Conservation (phyloP, 1,140 invertebrate species). For the Caerostris extrusa region DNA sequence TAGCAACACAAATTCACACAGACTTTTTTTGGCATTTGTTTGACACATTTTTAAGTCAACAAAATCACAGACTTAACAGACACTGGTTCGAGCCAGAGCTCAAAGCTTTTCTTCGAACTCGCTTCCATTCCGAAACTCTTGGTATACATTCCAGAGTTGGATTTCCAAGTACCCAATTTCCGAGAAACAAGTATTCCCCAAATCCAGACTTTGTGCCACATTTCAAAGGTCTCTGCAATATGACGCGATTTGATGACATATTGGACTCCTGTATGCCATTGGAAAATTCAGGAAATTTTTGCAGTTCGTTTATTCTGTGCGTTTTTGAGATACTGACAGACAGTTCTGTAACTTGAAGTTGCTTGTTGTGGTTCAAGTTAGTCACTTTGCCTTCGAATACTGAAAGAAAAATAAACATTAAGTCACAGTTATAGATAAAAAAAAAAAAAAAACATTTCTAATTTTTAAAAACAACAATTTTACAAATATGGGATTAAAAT, state of each 20-base stretch:
- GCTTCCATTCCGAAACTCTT: slow-evolving; percentile 86
- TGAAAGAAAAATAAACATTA: slow-evolving; percentile 23
- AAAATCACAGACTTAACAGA: slow-evolving; percentile 55
- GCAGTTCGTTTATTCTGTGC: slow-evolving; percentile 41
- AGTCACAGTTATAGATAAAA: not conserved
- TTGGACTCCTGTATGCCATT: not conserved
- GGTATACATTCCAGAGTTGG: slow-evolving; percentile 88
- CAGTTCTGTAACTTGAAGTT: slow-evolving; percentile 86
- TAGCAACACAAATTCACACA: not conserved
- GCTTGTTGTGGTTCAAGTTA: slow-evolving; percentile 85
- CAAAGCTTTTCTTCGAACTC: slow-evolving; percentile 84
- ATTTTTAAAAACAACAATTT: not conserved
- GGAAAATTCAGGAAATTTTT: not conserved
- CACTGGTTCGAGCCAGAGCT: slow-evolving; percentile 39
- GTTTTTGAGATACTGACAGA: slow-evolving; percentile 82
- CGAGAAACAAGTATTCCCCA: slow-evolving; percentile 91
- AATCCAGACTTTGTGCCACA: slow-evolving; percentile 87
- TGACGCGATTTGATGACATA: slow-evolving; percentile 69
- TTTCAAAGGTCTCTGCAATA: slow-evolving; percentile 84
- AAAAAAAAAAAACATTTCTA: not conserved
- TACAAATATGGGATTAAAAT: not conserved
- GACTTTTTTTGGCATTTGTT: not conserved
- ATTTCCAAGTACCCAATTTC: slow-evolving; percentile 87
- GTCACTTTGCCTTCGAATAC: slow-evolving; percentile 87
- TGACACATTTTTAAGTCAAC: not conserved